These are phyloP conservation scores for Thysanoteuthis rhombus DNA, from an alignment of 2,888 invertebrate genomes.

Conservation along the genomic window DNA sequence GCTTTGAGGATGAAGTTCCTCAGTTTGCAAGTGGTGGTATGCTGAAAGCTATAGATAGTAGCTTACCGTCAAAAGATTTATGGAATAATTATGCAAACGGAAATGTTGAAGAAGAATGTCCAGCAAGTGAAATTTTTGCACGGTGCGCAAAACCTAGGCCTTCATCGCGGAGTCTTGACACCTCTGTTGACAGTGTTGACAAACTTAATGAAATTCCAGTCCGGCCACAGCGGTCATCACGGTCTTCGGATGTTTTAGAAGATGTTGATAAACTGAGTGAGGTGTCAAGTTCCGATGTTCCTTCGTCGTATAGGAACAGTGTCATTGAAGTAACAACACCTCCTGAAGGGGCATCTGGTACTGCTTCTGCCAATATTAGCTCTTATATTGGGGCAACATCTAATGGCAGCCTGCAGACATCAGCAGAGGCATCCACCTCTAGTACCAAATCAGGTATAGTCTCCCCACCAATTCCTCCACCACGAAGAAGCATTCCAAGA, in stretches of 20 bases:
- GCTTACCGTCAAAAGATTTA: not conserved
- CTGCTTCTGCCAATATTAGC: not conserved
- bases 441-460: not conserved
- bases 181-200: not conserved
- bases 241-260: conserved; percentile 41
- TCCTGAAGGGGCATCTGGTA: not conserved
- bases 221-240: conserved; percentile 38
- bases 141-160: not conserved
- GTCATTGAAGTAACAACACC: conserved; percentile 28
- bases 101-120: not conserved
- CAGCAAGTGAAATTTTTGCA: not conserved
- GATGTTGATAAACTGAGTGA: conserved; percentile 43
- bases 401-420: not conserved
- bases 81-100: not conserved
- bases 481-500: conserved; percentile 31
- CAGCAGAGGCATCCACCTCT: not conserved
- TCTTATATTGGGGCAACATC: not conserved
- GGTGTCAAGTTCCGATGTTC: conserved; percentile 43
- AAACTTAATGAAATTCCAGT: not conserved
- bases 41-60: not conserved
- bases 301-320: conserved; percentile 39
- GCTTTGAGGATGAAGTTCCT: not conserved
- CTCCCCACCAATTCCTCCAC: conserved; percentile 29
- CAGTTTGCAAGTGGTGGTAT: not conserved
- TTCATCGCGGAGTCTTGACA: not conserved